A percentile compares a stretch with the other conserved stretches of the same genome.
Conservation (phyloP, 2,113 vertebrate species). For the Myxocyprinus asiaticus region DNA sequence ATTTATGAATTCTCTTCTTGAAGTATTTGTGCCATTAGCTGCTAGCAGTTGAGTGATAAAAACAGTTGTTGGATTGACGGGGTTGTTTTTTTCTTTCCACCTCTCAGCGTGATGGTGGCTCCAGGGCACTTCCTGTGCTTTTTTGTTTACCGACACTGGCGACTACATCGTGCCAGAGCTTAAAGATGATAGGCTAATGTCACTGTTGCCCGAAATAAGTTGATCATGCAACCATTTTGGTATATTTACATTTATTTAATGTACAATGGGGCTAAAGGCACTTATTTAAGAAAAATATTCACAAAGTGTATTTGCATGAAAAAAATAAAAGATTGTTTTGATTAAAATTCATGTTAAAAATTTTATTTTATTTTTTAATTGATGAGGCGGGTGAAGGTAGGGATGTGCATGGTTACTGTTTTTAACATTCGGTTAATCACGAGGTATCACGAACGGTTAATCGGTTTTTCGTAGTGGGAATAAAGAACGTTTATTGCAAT, state of each 20-base stretch:
- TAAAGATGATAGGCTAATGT: background rate
- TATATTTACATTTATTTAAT: background rate
- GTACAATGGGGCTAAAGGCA: no score
- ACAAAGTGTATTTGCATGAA: no score
- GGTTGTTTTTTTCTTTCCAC: constrained; percentile 9
- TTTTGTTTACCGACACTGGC: background rate
- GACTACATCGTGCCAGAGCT: background rate
- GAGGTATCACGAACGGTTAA: no score
- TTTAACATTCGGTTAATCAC: no score
- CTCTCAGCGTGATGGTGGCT: constrained; percentile 40
- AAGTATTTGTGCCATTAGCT: constrained; percentile 60
- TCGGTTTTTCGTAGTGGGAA: no score
- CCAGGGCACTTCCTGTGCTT: constrained; percentile 26
- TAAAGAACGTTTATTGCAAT: no score
- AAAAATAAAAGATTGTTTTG: no score
- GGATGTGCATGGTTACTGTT: no score
- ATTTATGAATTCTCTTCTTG: constrained; percentile 68
- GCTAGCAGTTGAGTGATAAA: constrained; percentile 46
- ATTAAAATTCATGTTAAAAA: no score
- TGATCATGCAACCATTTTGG: background rate
- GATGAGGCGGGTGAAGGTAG: no score
- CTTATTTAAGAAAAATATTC: no score
- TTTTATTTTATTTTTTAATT: no score
- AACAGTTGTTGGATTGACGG: constrained; percentile 15
- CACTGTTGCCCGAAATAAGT: background rate